Base-by-base conservation (phyloP, 2,888 invertebrate species). In the Drosophila tanythrix region DNA sequence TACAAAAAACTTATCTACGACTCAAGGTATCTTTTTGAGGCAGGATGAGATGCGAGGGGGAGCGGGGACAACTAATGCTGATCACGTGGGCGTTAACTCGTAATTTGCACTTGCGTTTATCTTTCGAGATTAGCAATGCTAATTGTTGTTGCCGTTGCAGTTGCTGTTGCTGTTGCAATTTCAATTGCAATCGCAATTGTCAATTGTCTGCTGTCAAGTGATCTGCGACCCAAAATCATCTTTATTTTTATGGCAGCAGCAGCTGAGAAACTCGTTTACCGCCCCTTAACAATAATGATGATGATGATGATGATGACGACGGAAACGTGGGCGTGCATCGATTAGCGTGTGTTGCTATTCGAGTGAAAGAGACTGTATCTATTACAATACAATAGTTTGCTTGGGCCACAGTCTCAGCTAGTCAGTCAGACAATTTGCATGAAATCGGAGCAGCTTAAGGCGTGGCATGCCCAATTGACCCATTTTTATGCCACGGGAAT, bases 301-400 rank as follows among this genome's bases (percentile, higher is more conserved):
- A 40, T 53, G 18, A 46, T n/a, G n/a, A 59, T 56, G 21, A 31
- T 52, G 50, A 65, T 65, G 51, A 62, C 66, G 69, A 75, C 57
- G 66, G 61, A 55, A 52, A 76, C 88, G 87, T 87, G 91, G 87
- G 87, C 90, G 87, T 90, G 87, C 87, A 90, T 87, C 83, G 80
- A 90, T 90, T 84, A 89, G 74, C 79, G 43, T 77, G 58, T 76
- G 71, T 72, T 56, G 53, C 59, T 50, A 46, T 61, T 48, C 40
- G 50, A 57, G 58, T 8, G n/a, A 27, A 10, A 43, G 48, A 65
- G 52, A 68, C 48, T 66, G 69, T 83, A 77, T 80, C 69, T 61
- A 62, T 88, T 85, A 86, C 89, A 88, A 78, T 58, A 36, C 86
- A 25, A 36, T 27, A 73, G 68, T 75, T 72, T 73, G 62, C 27